These are phyloP conservation scores for Crocallis elinguaria DNA, from an alignment of 2,888 invertebrate genomes.

Conservation along the genomic window DNA sequence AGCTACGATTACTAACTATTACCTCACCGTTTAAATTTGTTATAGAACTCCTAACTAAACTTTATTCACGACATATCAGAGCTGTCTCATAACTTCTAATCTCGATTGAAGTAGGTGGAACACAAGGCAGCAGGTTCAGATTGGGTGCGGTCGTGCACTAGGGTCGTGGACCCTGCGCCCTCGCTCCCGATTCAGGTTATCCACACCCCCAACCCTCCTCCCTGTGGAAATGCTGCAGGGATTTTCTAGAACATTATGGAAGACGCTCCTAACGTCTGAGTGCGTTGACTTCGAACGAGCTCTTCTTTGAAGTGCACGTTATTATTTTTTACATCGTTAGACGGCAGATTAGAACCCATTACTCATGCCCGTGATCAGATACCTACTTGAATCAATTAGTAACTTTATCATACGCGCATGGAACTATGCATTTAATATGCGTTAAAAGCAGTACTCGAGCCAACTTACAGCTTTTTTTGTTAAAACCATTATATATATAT, in stretches of 20 bases:
- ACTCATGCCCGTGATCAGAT: background rate
- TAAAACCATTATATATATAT: no score
- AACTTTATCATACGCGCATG: no score
- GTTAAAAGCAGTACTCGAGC: no score
- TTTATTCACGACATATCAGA: background rate
- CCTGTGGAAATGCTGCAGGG: constrained; percentile 69
- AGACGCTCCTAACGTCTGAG: constrained; percentile 65
- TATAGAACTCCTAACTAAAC: background rate
- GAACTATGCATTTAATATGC: no score
- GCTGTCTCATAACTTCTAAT: background rate
- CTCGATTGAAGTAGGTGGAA: constrained; percentile 38
- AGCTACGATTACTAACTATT: no score
- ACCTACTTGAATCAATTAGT: no score
- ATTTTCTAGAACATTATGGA: constrained; percentile 78
- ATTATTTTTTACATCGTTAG: constrained; percentile 31
- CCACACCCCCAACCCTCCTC: constrained; percentile 64
- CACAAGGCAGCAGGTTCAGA: constrained; percentile 56
- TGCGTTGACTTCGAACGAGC: constrained; percentile 72
- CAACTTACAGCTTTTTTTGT: no score
- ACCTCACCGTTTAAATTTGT: no score
- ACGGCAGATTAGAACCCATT: constrained; percentile 11
- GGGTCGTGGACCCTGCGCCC: constrained; percentile 79
- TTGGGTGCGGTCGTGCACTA: constrained; percentile 73
- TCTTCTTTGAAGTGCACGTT: constrained; percentile 36
- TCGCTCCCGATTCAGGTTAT: constrained; percentile 83